phyloP scores from a whole-genome alignment of 64 coral and sea anemone genomes.

The Montipora sp. region DNA sequence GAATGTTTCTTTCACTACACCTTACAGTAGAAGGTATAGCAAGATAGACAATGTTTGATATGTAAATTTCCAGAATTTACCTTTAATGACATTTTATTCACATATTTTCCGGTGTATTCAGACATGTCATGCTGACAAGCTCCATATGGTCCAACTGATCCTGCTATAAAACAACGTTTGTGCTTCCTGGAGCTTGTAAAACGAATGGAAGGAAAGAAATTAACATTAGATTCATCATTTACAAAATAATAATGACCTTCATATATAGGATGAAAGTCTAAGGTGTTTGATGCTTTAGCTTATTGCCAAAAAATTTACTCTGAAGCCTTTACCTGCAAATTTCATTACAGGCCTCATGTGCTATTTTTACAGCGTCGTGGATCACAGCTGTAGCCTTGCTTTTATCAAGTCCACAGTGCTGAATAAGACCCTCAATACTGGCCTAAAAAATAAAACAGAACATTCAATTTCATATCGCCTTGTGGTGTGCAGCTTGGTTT shows the following conservation, averaged over 20 bases:
- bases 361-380: constrained; percentile 61
- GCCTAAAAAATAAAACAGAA: constrained; percentile 56
- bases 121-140: constrained; percentile 80
- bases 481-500: not conserved
- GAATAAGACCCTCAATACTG: constrained; percentile 75
- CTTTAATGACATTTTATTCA: constrained; percentile 79
- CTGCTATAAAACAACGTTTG: constrained; percentile 61
- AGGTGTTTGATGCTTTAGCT: no score
- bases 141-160: constrained; percentile 92
- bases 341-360: constrained; percentile 68
- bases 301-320: not conserved
- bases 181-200: not conserved
- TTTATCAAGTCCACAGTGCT: constrained; percentile 52
- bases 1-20: no score
- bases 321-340: constrained; percentile 42
- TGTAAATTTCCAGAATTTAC: not conserved
- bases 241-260: no score
- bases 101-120: constrained; percentile 92
- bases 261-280: no score
- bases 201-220: no score
- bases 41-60: no score
- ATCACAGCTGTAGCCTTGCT: constrained; percentile 73
- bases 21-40: no score
- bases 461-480: no score
- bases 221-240: not conserved